A percentile compares a stretch with the other conserved stretches of the same genome.
phyloP scores from a whole-genome alignment of 1,140 invertebrate species.

The Mercenaria mercenaria region DNA sequence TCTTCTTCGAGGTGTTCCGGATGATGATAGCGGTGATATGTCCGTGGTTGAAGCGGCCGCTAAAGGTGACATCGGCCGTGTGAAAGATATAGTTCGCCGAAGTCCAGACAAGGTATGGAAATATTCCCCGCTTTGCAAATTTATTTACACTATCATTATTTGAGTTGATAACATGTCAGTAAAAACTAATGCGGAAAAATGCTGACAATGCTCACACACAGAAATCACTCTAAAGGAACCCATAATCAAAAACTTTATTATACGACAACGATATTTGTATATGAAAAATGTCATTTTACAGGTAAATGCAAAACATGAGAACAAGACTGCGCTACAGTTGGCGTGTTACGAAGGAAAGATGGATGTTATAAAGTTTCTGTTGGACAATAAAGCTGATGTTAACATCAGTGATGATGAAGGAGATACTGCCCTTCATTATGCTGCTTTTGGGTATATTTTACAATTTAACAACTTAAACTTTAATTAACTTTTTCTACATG shows the following conservation, averaged over 20 bases:
- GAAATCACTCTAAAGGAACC: too few relatives aligned
- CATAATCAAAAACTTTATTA: too few relatives aligned
- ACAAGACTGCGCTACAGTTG: constrained; percentile 74
- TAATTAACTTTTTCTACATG: too few relatives aligned
- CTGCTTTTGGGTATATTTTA: constrained; percentile 68
- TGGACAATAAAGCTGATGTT: constrained; percentile 71
- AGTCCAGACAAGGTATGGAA: constrained; percentile 52
- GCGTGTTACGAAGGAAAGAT: constrained; percentile 73
- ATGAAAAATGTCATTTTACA: too few relatives aligned
- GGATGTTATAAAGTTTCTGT: constrained; percentile 65
- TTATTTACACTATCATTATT: too few relatives aligned
- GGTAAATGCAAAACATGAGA: constrained; percentile 70
- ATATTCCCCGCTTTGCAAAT: too few relatives aligned
- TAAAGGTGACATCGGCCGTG: constrained; percentile 62
- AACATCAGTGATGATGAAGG: constrained; percentile 70
- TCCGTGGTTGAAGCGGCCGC: constrained; percentile 64
- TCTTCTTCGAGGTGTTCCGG: constrained; percentile 41
- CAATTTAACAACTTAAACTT: too few relatives aligned
- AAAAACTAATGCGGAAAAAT: too few relatives aligned
- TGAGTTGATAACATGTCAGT: too few relatives aligned
- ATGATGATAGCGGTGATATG: neutral
- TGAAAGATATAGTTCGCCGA: constrained; percentile 60
- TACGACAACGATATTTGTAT: too few relatives aligned
- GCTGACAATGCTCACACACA: too few relatives aligned
- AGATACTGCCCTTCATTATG: constrained; percentile 75